phyloP scores from a whole-genome alignment of 2,113 vertebrate genomes.

The Dicrurus megarhynchus region DNA sequence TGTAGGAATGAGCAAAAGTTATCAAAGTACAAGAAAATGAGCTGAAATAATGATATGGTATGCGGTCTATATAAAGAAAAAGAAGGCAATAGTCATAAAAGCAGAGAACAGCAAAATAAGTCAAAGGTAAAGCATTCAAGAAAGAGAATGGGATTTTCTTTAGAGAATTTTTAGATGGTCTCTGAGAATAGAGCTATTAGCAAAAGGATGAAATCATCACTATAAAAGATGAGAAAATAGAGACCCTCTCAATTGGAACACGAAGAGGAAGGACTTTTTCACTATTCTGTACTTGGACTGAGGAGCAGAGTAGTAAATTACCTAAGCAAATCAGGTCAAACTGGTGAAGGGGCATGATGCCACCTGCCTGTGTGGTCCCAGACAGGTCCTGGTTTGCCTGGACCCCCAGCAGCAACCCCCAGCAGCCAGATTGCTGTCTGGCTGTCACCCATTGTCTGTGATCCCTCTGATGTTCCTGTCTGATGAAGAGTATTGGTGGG shows the following conservation, averaged over 20 bases:
- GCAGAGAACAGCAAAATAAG: neutral
- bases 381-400: neutral
- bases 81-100: neutral
- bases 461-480: neutral
- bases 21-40: neutral
- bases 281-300: accelerated
- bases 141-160: neutral
- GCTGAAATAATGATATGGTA: neutral
- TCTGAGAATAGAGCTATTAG: neutral
- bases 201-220: neutral
- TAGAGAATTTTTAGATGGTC: neutral
- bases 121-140: neutral
- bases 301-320: neutral
- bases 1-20: neutral
- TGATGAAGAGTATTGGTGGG: neutral
- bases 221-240: neutral
- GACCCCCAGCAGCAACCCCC: neutral
- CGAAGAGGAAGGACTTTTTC: neutral
- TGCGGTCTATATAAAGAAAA: neutral
- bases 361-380: neutral
- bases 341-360: neutral
- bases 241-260: neutral
- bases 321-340: neutral
- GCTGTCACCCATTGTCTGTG: accelerated
- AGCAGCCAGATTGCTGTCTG: neutral